phyloP scores from a whole-genome alignment of 2,113 vertebrate species.

The Leucopternis melanops region DNA sequence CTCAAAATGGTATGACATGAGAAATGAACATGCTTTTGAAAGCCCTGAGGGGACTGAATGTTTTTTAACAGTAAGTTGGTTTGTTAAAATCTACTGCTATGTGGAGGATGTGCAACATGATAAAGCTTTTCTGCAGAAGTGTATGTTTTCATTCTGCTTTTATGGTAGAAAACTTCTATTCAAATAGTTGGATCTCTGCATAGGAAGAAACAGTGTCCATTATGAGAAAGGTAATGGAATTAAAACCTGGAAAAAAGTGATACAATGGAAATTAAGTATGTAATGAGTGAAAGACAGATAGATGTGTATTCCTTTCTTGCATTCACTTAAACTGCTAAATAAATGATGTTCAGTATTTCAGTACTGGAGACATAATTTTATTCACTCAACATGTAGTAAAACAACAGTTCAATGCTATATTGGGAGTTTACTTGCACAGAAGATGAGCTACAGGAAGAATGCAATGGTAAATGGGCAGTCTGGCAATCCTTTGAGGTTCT shows the following conservation, averaged over 20 bases:
- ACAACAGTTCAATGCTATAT: background rate
- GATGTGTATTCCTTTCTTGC: background rate
- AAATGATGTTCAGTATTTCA: background rate
- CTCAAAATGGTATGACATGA: background rate
- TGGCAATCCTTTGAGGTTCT: background rate
- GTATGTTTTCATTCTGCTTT: background rate
- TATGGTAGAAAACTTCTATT: background rate
- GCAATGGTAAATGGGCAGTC: background rate
- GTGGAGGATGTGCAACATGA: background rate
- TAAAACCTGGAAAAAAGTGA: background rate
- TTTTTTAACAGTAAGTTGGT: background rate
- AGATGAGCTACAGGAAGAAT: background rate
- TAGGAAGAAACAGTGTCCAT: background rate
- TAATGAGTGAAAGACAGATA: background rate
- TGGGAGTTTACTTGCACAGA: background rate
- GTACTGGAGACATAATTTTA: background rate
- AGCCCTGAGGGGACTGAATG: background rate
- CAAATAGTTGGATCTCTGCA: background rate
- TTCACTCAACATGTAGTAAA: background rate
- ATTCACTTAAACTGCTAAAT: background rate
- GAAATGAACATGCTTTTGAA: background rate
- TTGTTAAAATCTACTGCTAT: background rate
- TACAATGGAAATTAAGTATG: background rate
- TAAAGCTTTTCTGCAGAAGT: background rate
- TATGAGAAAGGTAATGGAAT: background rate